Evolutionary conservation across 2,113 vertebrate species (phyloP).

Genomic region (Tragelaphus strepsiceros): DNA sequence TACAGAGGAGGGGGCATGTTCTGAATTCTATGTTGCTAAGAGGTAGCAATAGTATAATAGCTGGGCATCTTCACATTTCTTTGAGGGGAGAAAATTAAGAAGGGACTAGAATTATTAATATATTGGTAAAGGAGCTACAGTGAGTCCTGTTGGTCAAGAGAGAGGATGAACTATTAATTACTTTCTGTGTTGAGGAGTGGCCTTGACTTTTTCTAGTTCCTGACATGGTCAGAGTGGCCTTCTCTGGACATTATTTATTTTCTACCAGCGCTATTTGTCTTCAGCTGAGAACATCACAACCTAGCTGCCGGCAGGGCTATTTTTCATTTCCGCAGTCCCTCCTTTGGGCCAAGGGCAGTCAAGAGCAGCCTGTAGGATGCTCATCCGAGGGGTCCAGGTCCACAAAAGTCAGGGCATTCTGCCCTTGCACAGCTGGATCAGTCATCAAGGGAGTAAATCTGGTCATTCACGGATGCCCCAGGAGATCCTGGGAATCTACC

Average conservation of each 20-base stretch:
- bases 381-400: background rate
- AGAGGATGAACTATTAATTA: background rate
- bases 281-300: background rate
- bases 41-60: background rate
- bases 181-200: background rate
- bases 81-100: background rate
- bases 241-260: slow-evolving; percentile 1
- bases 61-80: background rate
- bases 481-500: background rate
- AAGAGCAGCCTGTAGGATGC: background rate
- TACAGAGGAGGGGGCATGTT: background rate
- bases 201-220: slow-evolving; percentile 4
- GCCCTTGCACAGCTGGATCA: background rate
- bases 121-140: background rate
- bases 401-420: background rate
- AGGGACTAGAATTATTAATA: background rate
- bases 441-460: background rate
- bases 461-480: background rate
- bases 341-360: background rate
- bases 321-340: background rate
- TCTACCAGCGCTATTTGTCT: background rate
- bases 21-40: background rate
- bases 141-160: background rate
- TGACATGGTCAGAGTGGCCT: background rate
- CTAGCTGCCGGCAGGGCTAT: background rate